phyloP scores from a whole-genome alignment of 2,113 vertebrate genomes.

The Petaurus breviceps region DNA sequence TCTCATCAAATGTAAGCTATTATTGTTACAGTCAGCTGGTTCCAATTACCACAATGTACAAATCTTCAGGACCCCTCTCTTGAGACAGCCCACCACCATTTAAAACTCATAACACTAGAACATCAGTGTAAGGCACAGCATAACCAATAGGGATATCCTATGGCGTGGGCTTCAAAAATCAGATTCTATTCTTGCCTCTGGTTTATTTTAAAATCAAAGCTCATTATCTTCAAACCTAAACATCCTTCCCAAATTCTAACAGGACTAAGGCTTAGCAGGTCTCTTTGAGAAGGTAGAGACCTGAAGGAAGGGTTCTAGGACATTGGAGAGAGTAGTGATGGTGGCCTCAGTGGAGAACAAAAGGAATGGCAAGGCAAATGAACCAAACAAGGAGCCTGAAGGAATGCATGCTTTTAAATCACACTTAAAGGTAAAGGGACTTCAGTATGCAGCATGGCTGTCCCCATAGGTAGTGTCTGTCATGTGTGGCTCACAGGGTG shows the following conservation, averaged over 20 bases:
- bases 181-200: background rate
- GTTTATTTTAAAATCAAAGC: background rate
- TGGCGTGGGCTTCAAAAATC: background rate
- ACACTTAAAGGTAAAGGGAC: background rate
- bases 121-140: background rate
- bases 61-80: background rate
- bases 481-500: background rate
- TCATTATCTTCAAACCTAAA: background rate
- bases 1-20: background rate
- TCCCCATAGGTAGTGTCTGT: background rate
- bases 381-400: background rate
- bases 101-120: background rate
- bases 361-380: background rate
- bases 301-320: background rate
- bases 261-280: background rate
- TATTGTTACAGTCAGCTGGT: background rate
- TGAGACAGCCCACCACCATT: background rate
- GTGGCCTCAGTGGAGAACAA: background rate
- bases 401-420: background rate
- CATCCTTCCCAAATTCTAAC: background rate
- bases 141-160: background rate
- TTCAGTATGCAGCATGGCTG: background rate
- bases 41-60: background rate
- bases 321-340: background rate
- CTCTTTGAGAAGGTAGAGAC: background rate